phyloP scores from a whole-genome alignment of 2,888 invertebrate species.

The Tanypteryx hageni region DNA sequence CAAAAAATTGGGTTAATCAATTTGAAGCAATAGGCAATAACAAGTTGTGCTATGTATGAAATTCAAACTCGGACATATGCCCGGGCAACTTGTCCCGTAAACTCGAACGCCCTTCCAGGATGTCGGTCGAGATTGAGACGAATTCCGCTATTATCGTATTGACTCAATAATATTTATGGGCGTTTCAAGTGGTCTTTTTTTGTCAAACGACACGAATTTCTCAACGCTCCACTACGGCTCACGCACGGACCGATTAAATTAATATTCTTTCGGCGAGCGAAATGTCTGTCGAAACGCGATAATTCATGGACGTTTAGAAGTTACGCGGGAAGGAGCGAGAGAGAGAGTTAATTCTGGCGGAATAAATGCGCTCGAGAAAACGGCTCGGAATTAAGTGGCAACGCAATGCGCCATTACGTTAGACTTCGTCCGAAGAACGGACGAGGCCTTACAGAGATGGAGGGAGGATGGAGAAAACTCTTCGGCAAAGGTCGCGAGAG shows the following conservation, averaged over 20 bases:
- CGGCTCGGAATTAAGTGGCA: too few relatives aligned
- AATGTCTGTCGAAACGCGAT: conserved; percentile 10
- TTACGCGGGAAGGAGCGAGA: not conserved
- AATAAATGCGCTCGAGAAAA: not conserved
- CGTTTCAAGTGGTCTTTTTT: not conserved
- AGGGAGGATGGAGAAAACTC: not conserved
- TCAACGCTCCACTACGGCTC: not conserved
- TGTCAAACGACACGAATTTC: not conserved
- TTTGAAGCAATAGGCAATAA: not conserved
- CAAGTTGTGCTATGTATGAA: not conserved
- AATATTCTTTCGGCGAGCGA: not conserved
- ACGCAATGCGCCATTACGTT: conserved; percentile 9
- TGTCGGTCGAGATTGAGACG: not conserved
- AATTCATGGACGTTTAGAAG: conserved; percentile 6
- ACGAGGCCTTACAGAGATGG: too few relatives aligned
- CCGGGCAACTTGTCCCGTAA: not conserved
- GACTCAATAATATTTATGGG: not conserved
- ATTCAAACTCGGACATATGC: not conserved
- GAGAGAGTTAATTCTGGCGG: not conserved
- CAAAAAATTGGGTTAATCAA: conserved; percentile 32
- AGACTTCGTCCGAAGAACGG: not conserved
- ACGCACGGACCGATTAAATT: not conserved
- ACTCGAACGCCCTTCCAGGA: not conserved
- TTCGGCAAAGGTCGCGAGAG: not conserved
- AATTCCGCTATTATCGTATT: not conserved